Percentiles rank a stretch among this genome's conserved stretches.
These are phyloP conservation scores for Planococcus citri DNA, from an alignment of 1,140 invertebrate species.

Conservation along the genomic window DNA sequence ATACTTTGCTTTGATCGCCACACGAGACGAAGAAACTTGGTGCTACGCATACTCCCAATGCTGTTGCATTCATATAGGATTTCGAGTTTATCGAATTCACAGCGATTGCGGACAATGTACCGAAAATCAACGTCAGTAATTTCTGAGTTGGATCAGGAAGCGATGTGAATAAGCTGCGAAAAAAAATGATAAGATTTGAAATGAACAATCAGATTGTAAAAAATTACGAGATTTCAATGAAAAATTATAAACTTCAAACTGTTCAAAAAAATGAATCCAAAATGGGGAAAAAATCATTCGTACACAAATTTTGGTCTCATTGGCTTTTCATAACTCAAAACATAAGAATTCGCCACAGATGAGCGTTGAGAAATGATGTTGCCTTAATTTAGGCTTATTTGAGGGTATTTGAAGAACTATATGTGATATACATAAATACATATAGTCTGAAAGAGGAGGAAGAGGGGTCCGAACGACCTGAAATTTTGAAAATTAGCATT, in stretches of 20 bases:
- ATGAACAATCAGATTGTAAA: background rate
- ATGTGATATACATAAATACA: too few species aligned
- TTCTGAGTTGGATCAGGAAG: slow-evolving; percentile 82
- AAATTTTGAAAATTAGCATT: too few species aligned
- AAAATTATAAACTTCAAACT: slow-evolving; percentile 7
- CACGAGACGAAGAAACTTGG: slow-evolving; percentile 97
- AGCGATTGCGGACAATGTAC: slow-evolving; percentile 91
- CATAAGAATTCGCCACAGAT: too few species aligned
- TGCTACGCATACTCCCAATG: slow-evolving; percentile 85
- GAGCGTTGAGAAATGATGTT: too few species aligned
- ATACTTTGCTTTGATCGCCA: slow-evolving; percentile 70
- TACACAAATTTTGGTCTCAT: too few species aligned
- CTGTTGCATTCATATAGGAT: slow-evolving; percentile 93
- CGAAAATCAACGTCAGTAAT: slow-evolving; percentile 86
- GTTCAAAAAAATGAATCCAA: background rate
- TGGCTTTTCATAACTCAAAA: too few species aligned
- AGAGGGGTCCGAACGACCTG: too few species aligned
- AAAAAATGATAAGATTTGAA: slow-evolving; percentile 29
- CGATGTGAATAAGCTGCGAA: slow-evolving; percentile 69
- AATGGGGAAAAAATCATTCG: too few species aligned
- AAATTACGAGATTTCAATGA: background rate
- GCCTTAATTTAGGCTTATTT: too few species aligned
- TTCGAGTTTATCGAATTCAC: slow-evolving; percentile 77
- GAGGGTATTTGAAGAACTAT: too few species aligned
- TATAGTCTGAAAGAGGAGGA: too few species aligned